Evolutionary conservation across 2,113 vertebrate species (phyloP).

Genomic region (Plectropomus leopardus): DNA sequence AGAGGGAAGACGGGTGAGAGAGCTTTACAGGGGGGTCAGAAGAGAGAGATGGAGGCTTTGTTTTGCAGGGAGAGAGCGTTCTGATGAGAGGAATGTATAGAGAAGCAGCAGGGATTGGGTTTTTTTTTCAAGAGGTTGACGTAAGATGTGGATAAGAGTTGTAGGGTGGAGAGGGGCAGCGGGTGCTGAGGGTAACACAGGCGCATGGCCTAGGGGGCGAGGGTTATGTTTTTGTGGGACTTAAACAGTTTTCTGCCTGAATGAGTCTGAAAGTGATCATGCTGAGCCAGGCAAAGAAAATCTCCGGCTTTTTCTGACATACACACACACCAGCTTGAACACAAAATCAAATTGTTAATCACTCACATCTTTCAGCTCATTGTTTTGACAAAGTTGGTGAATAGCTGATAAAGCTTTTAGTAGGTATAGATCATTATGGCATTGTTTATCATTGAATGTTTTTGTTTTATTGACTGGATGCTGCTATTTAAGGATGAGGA

Average conservation of each 20-base stretch:
- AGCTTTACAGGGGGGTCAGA: constrained; percentile 1
- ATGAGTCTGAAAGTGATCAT: constrained; percentile 59
- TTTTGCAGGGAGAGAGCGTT: constrained; percentile 28
- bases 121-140: constrained; percentile 33
- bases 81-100: constrained; percentile 50
- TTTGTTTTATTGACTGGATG: not conserved
- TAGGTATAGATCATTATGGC: not conserved
- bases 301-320: constrained; percentile 23
- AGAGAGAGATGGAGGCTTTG: constrained; percentile 27
- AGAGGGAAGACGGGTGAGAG: constrained; percentile 36
- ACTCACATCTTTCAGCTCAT: not conserved
- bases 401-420: not conserved
- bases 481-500: not conserved
- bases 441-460: not conserved
- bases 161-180: constrained; percentile 3
- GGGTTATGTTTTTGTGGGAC: constrained; percentile 58
- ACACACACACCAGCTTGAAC: not conserved
- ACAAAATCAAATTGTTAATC: not conserved
- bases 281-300: constrained; percentile 43
- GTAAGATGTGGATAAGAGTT: constrained; percentile 33
- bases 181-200: constrained; percentile 32
- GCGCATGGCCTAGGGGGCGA: constrained; percentile 24
- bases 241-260: constrained; percentile 63
- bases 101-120: constrained; percentile 39
- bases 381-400: constrained; percentile 7